Conservation (phyloP, 2,113 vertebrate species). For the Galeopterus variegatus region DNA sequence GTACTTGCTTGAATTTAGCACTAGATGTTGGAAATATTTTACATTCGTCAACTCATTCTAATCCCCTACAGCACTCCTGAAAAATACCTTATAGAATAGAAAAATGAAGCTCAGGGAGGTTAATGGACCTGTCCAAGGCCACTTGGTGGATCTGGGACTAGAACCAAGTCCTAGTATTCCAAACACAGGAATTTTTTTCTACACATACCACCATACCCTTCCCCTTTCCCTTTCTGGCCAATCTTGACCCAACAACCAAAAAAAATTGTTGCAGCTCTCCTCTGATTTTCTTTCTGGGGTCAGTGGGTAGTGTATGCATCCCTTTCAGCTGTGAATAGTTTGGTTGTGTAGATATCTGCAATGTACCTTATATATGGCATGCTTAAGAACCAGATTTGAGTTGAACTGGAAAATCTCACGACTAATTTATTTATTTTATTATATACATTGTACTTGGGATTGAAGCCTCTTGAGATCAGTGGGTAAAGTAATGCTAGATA, state of each 20-base stretch:
- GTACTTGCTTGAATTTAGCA: constrained; percentile 53
- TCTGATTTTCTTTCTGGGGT: not conserved
- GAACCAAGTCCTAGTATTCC: constrained; percentile 2
- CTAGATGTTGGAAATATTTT: constrained; percentile 57
- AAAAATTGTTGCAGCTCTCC: not conserved
- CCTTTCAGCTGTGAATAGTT: not conserved
- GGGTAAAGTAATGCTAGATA: constrained; percentile 36
- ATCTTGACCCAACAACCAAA: constrained; percentile 23
- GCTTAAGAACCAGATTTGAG: not conserved
- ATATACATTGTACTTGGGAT: not conserved
- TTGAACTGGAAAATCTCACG: constrained; percentile 18
- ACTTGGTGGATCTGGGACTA: constrained; percentile 31
- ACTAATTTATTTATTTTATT: constrained; percentile 30
- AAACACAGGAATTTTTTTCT: not conserved
- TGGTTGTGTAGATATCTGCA: not conserved
- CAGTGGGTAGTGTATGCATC: not conserved
- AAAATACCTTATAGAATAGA: constrained; percentile 48
- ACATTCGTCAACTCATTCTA: constrained; percentile 56
- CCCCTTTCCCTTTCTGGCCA: not conserved
- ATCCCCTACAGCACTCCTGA: not conserved
- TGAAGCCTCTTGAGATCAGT: constrained; percentile 19
- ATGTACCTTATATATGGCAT: not conserved
- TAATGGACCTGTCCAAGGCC: constrained; percentile 51
- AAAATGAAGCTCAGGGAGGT: constrained; percentile 13
- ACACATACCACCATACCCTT: too few species aligned